These are phyloP conservation scores for Sebastes nivosus DNA, from an alignment of 2,797 vertebrate species.

Conservation along the genomic window DNA sequence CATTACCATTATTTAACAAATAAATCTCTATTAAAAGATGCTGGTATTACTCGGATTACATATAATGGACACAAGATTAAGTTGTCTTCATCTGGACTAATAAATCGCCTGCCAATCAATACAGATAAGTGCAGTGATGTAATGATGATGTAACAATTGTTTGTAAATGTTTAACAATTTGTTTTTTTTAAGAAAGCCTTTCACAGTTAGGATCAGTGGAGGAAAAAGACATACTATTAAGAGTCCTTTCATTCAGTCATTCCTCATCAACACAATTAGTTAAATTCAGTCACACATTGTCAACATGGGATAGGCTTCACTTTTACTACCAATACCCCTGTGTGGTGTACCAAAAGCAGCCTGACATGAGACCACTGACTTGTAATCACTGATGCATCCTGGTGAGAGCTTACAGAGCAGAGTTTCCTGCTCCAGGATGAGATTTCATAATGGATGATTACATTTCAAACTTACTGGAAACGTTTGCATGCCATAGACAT, in stretches of 20 bases:
- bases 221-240: not conserved
- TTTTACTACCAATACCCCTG: not conserved
- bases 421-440: not conserved
- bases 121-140: not conserved
- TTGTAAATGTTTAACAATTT: not conserved
- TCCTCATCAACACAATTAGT: not conserved
- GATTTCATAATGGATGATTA: not conserved
- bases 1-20: not conserved
- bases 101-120: not conserved
- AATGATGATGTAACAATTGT: not conserved
- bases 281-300: not conserved
- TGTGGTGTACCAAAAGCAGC: not conserved
- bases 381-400: not conserved
- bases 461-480: not conserved
- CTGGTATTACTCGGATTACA: not conserved
- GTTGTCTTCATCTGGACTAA: not conserved
- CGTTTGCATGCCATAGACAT: not conserved
- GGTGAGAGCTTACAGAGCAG: not conserved
- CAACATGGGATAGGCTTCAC: not conserved
- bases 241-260: not conserved
- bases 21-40: not conserved
- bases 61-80: not conserved
- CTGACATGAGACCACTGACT: not conserved
- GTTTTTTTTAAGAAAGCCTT: not conserved
- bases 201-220: not conserved